A percentile compares a stretch with the other conserved stretches of the same genome.
phyloP scores from a whole-genome alignment of 2,888 invertebrate species.

The Phengaris arion region DNA sequence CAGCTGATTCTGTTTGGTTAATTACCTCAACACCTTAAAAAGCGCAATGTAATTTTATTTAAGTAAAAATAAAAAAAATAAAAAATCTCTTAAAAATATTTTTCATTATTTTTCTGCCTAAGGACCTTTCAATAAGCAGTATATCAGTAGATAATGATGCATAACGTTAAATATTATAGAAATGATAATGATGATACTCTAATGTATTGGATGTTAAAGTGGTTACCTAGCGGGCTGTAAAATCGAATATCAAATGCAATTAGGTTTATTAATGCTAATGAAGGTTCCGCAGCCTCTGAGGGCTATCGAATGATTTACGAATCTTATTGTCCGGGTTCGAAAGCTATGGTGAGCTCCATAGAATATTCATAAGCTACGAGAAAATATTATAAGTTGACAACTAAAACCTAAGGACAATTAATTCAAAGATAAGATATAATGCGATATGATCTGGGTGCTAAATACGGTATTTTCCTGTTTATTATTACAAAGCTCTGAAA shows the following conservation, averaged over 20 bases:
- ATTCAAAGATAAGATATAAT: neutral
- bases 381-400: neutral
- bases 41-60: no score
- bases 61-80: no score
- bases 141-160: no score
- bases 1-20: no score
- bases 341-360: neutral
- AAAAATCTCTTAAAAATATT: no score
- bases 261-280: conserved; percentile 21
- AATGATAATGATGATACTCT: neutral
- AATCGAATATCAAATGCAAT: conserved; percentile 20
- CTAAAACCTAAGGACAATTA: neutral
- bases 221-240: neutral
- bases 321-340: conserved; percentile 6
- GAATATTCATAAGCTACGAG: conserved; percentile 3
- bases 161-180: no score
- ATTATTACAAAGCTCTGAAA: no score
- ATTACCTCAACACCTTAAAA: no score
- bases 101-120: no score
- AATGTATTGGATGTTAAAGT: neutral
- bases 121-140: no score
- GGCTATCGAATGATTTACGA: conserved; percentile 23
- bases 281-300: neutral
- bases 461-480: no score
- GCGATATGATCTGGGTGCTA: no score